Evolutionary conservation across 2,888 invertebrate species (phyloP).

Genomic region (Leptopilina myrica): DNA sequence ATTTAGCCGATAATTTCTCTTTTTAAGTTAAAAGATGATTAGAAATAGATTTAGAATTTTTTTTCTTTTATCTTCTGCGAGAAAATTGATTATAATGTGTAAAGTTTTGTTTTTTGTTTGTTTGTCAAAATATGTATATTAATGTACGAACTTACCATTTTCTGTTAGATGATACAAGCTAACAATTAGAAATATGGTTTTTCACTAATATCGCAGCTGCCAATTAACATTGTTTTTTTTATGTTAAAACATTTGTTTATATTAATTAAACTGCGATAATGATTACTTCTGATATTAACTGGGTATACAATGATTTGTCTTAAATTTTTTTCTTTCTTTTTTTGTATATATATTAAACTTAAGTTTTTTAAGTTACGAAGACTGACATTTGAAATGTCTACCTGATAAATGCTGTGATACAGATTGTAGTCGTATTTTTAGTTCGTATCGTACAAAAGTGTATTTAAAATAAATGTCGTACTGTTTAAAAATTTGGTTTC

Average conservation of each 20-base stretch:
- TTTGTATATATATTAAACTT: conserved; percentile 43
- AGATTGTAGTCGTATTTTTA: conserved; percentile 70
- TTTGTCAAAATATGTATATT: neutral
- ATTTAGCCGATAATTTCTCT: conserved; percentile 2
- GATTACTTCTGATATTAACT: conserved; percentile 40
- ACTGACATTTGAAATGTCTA: conserved; percentile 72
- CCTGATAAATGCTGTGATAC: conserved; percentile 74
- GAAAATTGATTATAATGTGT: conserved; percentile 5
- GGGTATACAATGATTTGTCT: conserved; percentile 36
- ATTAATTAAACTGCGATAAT: conserved; percentile 37
- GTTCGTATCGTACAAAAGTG: conserved; percentile 62
- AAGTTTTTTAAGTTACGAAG: conserved; percentile 64
- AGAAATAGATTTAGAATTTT: neutral
- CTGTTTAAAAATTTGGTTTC: neutral
- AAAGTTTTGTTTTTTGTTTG: conserved; percentile 1
- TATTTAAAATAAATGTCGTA: conserved; percentile 49
- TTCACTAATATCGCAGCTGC: conserved; percentile 51
- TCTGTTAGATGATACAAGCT: conserved; percentile 69
- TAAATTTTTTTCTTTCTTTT: neutral
- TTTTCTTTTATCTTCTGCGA: conserved; percentile 2
- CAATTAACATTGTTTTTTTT: conserved; percentile 68
- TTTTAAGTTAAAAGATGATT: neutral
- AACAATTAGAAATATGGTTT: conserved; percentile 66
- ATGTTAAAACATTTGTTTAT: conserved; percentile 56
- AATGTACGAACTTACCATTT: conserved; percentile 58